A percentile compares a stretch with the other conserved stretches of the same genome.
Conservation (phyloP, 2,113 vertebrate genomes). For the Acrocephalus arundinaceus region DNA sequence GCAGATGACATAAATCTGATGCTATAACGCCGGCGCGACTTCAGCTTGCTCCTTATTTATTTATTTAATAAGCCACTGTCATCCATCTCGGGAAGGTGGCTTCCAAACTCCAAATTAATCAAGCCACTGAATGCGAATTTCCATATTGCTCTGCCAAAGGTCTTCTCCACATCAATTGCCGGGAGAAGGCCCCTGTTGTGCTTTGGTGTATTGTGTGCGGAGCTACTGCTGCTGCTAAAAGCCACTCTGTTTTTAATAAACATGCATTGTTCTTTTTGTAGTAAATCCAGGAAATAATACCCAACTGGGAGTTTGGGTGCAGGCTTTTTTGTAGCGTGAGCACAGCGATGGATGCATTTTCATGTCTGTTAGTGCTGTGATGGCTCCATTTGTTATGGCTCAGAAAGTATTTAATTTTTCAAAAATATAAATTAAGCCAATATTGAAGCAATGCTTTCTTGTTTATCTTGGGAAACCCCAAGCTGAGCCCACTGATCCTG, state of each 20-base stretch:
- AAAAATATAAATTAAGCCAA: neutral
- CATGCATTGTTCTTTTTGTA: slow-evolving; percentile 68
- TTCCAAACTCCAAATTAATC: slow-evolving; percentile 72
- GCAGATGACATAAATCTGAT: slow-evolving; percentile 70
- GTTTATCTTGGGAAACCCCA: neutral
- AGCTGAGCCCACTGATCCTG: neutral
- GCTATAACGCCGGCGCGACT: slow-evolving; percentile 43
- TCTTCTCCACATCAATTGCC: slow-evolving; percentile 67
- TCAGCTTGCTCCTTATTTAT: slow-evolving; percentile 66
- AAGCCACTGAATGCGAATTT: slow-evolving; percentile 65
- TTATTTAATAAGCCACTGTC: slow-evolving; percentile 69
- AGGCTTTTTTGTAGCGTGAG: slow-evolving; percentile 12
- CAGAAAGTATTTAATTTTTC: neutral
- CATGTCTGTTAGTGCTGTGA: neutral
- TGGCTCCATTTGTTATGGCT: slow-evolving; percentile 44
- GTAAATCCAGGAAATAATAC: slow-evolving; percentile 67
- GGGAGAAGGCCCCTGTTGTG: slow-evolving; percentile 66
- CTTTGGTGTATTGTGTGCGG: slow-evolving; percentile 58
- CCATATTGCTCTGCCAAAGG: slow-evolving; percentile 71
- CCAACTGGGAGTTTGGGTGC: slow-evolving; percentile 59
- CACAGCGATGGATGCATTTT: slow-evolving; percentile 23
- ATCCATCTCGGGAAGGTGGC: slow-evolving; percentile 67
- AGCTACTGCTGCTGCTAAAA: slow-evolving; percentile 63
- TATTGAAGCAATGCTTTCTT: neutral
- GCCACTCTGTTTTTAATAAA: slow-evolving; percentile 73